Evolutionary conservation across 2,113 vertebrate genomes (phyloP).

Genomic region (Stigmatopora nigra): DNA sequence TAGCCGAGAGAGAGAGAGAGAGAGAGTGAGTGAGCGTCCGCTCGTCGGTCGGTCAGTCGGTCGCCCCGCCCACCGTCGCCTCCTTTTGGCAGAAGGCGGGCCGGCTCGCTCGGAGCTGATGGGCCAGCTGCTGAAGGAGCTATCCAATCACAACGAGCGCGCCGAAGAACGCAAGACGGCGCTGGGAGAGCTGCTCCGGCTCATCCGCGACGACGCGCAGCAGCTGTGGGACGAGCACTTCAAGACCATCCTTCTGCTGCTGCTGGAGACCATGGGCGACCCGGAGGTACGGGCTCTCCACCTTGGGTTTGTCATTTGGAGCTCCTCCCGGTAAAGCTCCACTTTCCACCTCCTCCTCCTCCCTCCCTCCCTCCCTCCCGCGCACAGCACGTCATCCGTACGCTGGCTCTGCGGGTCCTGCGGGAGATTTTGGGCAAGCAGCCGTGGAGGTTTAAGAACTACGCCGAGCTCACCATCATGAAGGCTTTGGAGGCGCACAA

Average conservation of each 20-base stretch:
- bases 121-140: constrained; percentile 86
- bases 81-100: constrained; percentile 70
- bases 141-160: constrained; percentile 92
- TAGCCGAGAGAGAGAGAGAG: too few species aligned
- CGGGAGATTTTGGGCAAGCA: constrained; percentile 90
- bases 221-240: constrained; percentile 96
- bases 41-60: too few species aligned
- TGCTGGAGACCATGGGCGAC: constrained; percentile 92
- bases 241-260: constrained; percentile 89
- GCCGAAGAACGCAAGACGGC: constrained; percentile 89
- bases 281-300: constrained; percentile 75
- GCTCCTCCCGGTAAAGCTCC: too few species aligned
- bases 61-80: background rate
- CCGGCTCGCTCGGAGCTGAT: constrained; percentile 89
- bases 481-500: constrained; percentile 93
- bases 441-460: constrained; percentile 94
- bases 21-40: too few species aligned
- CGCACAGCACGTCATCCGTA: constrained; percentile 83
- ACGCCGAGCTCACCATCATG: constrained; percentile 95
- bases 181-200: constrained; percentile 83
- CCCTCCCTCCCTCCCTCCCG: constrained; percentile 1
- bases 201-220: constrained; percentile 85
- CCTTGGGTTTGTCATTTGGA: too few species aligned
- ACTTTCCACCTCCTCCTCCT: background rate
- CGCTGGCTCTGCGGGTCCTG: constrained; percentile 85